Evolutionary conservation across 2,797 vertebrate genomes (phyloP).

Genomic region (Galaxias olidus): DNA sequence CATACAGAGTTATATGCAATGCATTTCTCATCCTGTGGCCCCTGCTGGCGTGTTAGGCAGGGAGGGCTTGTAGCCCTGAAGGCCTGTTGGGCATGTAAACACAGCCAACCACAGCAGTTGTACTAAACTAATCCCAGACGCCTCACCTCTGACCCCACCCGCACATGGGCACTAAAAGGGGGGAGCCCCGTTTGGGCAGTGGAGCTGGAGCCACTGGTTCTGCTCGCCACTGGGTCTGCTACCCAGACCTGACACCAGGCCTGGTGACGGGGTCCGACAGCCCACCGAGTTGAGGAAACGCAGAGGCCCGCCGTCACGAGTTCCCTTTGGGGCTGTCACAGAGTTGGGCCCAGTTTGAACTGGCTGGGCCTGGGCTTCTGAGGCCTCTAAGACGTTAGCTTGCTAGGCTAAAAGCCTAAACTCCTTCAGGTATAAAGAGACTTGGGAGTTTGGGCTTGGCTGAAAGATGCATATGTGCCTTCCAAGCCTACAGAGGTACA

Average conservation of each 20-base stretch:
- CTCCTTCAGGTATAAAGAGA: slow-evolving; percentile 23
- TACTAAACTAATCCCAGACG: slow-evolving; percentile 50
- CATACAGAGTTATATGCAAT: neutral
- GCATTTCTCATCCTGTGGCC: neutral
- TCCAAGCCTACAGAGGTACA: neutral
- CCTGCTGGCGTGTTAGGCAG: slow-evolving; percentile 18
- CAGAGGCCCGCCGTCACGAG: slow-evolving; percentile 47
- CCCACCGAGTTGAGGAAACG: slow-evolving; percentile 55
- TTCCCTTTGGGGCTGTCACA: slow-evolving; percentile 43
- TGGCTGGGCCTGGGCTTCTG: slow-evolving; percentile 32
- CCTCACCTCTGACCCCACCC: slow-evolving; percentile 45
- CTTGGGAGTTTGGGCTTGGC: slow-evolving; percentile 25
- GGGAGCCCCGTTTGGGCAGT: slow-evolving; percentile 37
- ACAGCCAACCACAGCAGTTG: slow-evolving; percentile 31
- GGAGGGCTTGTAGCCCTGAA: neutral
- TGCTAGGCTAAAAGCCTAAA: slow-evolving; percentile 30
- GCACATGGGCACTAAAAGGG: slow-evolving; percentile 18
- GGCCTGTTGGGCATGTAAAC: slow-evolving; percentile 47
- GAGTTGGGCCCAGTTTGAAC: slow-evolving; percentile 51
- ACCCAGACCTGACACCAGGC: slow-evolving; percentile 52
- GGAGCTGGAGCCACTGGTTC: slow-evolving; percentile 42
- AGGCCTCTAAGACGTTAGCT: slow-evolving; percentile 48
- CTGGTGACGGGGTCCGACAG: slow-evolving; percentile 42
- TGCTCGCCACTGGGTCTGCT: slow-evolving; percentile 39
- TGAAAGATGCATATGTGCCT: neutral